Evolutionary conservation across 2,113 vertebrate genomes (phyloP).

Genomic region (Bagarius yarrelli): DNA sequence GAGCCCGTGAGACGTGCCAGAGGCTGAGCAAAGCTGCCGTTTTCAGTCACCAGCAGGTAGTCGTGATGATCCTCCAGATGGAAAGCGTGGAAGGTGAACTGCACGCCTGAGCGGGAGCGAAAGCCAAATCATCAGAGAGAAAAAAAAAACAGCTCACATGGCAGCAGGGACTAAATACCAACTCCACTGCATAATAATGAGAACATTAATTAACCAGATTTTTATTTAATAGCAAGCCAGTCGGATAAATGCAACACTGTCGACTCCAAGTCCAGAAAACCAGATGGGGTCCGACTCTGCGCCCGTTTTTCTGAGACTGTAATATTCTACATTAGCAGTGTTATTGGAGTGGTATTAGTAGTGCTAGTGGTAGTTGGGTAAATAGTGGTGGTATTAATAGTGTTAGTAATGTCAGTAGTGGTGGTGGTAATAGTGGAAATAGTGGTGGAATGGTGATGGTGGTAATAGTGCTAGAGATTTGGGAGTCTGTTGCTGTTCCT

Average conservation of each 20-base stretch:
- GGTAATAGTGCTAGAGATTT: too few species aligned
- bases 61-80: slow-evolving; percentile 77
- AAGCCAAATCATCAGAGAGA: not conserved
- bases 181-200: not conserved
- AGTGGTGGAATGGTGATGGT: too few species aligned
- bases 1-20: slow-evolving; percentile 74
- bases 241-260: not conserved
- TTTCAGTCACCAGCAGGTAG: slow-evolving; percentile 77
- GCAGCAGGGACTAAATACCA: not conserved
- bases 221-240: not conserved
- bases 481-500: too few species aligned
- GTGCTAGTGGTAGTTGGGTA: too few species aligned
- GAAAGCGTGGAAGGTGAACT: slow-evolving; percentile 76
- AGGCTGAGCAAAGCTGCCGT: slow-evolving; percentile 72
- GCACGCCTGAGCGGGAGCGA: slow-evolving; percentile 63
- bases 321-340: too few species aligned
- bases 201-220: not conserved
- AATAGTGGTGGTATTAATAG: too few species aligned
- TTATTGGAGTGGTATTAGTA: too few species aligned
- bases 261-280: too few species aligned
- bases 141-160: not conserved
- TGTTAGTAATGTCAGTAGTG: too few species aligned
- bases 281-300: too few species aligned
- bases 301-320: too few species aligned
- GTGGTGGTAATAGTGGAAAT: too few species aligned